phyloP scores from a whole-genome alignment of 2,113 vertebrate genomes.

The Apteryx owenii region DNA sequence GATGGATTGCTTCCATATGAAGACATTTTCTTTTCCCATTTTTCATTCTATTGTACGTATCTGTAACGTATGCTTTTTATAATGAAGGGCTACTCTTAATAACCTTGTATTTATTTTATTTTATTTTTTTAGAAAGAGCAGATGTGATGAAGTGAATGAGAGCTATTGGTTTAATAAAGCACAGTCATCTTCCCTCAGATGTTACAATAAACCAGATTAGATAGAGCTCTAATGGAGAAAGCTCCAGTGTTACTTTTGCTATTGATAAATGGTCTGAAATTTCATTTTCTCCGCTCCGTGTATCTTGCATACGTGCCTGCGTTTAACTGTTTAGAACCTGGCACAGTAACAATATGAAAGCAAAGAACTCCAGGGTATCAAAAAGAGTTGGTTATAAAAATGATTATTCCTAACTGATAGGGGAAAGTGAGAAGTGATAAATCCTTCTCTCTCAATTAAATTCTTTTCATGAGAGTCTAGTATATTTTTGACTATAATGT shows the following conservation, averaged over 20 bases:
- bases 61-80: constrained; percentile 65
- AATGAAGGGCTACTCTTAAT: constrained; percentile 69
- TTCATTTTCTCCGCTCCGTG: constrained; percentile 35
- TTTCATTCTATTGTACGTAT: constrained; percentile 23
- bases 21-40: constrained; percentile 61
- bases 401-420: constrained; percentile 1
- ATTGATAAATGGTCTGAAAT: constrained; percentile 61
- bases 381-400: neutral
- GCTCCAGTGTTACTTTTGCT: constrained; percentile 25
- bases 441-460: constrained; percentile 20
- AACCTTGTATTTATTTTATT: constrained; percentile 57
- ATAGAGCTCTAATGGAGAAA: constrained; percentile 57
- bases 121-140: constrained; percentile 56
- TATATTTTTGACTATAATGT: neutral
- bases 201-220: constrained; percentile 70
- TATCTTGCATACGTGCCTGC: neutral
- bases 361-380: neutral
- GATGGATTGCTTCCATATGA: constrained; percentile 76
- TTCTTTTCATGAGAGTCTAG: neutral
- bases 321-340: constrained; percentile 40
- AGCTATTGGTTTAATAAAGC: constrained; percentile 73
- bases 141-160: constrained; percentile 75
- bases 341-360: neutral
- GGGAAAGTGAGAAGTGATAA: constrained; percentile 18
- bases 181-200: constrained; percentile 66